A percentile compares a stretch with the other conserved stretches of the same genome.
Evolutionary conservation across 2,113 vertebrate genomes (phyloP).

Genomic region (Carassius gibelio): DNA sequence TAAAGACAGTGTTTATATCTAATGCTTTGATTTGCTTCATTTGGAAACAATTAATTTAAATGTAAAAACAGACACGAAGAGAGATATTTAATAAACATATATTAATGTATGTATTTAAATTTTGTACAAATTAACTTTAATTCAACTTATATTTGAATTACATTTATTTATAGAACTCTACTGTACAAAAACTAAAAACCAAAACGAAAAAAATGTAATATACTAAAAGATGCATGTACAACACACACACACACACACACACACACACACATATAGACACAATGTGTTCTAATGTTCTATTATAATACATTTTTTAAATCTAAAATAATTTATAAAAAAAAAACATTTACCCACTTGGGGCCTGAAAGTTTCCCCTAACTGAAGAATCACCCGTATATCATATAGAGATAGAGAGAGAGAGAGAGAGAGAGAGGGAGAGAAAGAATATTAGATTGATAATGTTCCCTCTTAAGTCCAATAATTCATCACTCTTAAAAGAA

Average conservation of each 20-base stretch:
- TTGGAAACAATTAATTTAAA: neutral
- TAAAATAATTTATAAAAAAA: neutral
- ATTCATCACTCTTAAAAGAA: constrained; percentile 26
- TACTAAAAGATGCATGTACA: no score
- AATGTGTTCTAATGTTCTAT: neutral
- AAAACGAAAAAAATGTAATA: no score
- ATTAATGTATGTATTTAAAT: neutral
- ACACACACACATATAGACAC: neutral
- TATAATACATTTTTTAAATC: neutral
- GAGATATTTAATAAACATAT: no score
- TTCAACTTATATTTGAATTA: no score
- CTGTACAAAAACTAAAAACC: no score
- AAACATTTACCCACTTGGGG: neutral
- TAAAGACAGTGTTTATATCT: neutral
- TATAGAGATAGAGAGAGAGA: neutral
- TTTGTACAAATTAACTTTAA: no score
- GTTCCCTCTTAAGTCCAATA: constrained; percentile 17
- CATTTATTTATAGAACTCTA: no score
- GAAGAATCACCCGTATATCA: neutral
- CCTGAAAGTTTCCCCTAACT: neutral
- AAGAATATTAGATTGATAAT: neutral
- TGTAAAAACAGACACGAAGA: neutral
- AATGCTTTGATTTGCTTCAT: neutral
- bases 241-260: no score
- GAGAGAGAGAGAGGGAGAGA: neutral